phyloP scores from a whole-genome alignment of 1,140 invertebrate species.

The Musca domestica region DNA sequence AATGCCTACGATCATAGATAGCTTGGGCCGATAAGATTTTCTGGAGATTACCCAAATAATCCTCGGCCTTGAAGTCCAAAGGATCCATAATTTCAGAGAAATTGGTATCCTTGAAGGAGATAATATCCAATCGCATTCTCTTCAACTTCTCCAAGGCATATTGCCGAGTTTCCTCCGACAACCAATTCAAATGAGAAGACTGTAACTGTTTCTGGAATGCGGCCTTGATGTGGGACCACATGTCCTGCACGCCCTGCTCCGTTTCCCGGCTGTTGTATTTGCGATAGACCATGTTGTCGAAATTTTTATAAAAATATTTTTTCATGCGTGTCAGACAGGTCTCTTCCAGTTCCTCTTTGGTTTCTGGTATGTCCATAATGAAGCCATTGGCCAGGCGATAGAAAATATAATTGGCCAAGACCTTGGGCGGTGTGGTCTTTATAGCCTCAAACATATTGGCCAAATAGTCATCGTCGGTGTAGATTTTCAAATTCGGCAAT shows the following conservation, averaged over 20 bases:
- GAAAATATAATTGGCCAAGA: no score
- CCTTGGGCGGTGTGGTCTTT: no score
- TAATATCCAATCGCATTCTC: constrained; percentile 36
- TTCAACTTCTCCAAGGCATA: constrained; percentile 37
- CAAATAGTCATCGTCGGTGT: no score
- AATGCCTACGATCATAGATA: constrained; percentile 52
- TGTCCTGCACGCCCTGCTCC: constrained; percentile 28
- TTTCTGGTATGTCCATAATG: no score
- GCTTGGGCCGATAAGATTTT: constrained; percentile 34
- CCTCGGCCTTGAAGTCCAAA: constrained; percentile 61
- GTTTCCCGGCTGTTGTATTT: constrained; percentile 32
- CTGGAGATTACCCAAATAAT: constrained; percentile 87
- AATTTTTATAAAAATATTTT: constrained; percentile 32
- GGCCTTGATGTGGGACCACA: constrained; percentile 37
- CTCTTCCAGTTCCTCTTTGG: no score
- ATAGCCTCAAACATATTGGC: no score
- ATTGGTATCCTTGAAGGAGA: constrained; percentile 29
- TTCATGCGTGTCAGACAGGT: constrained; percentile 31
- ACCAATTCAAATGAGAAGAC: constrained; percentile 33
- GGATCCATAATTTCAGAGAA: constrained; percentile 55
- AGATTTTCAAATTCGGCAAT: no score
- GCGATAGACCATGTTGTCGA: constrained; percentile 36
- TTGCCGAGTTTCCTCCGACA: constrained; percentile 23
- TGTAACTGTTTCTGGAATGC: constrained; percentile 31
- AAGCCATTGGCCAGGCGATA: no score